Percentiles rank a stretch among this genome's conserved stretches.
Evolutionary conservation across 1,140 invertebrate genomes (phyloP).

Genomic region (Atta cephalotes): DNA sequence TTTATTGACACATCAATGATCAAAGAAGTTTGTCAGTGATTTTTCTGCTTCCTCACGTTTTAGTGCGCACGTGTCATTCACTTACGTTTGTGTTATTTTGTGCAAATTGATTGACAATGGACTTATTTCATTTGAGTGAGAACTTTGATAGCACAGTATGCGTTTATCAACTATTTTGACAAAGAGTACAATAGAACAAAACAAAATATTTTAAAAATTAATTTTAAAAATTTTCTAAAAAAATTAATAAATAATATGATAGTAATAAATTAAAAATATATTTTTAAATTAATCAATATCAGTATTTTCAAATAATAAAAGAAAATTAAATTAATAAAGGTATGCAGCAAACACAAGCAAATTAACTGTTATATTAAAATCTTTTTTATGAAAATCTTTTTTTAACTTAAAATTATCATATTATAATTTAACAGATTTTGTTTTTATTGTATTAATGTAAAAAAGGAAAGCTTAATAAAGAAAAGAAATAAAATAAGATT

Average conservation of each 20-base stretch:
- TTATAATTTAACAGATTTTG: not conserved
- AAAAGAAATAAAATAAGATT: not conserved
- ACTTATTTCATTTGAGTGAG: not conserved
- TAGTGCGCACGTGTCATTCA: constrained; percentile 12
- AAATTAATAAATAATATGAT: not conserved
- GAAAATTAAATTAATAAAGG: not conserved
- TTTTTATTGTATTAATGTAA: not conserved
- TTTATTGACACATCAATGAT: constrained; percentile 67
- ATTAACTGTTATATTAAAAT: not conserved
- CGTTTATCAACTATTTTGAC: constrained; percentile 1
- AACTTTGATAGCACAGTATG: not conserved
- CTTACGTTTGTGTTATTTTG: constrained; percentile 41
- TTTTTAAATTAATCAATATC: not conserved
- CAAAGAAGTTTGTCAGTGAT: constrained; percentile 66
- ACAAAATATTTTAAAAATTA: not conserved
- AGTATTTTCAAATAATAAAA: not conserved
- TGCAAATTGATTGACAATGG: constrained; percentile 30
- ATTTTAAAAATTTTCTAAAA: not conserved
- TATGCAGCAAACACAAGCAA: not conserved
- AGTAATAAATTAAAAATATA: not conserved
- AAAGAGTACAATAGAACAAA: not conserved
- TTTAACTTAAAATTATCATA: not conserved
- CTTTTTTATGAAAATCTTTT: not conserved
- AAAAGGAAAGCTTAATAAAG: not conserved
- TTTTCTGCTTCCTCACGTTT: constrained; percentile 19